These are phyloP conservation scores for Nymphalis io DNA, from an alignment of 1,140 invertebrate species.

Conservation along the genomic window DNA sequence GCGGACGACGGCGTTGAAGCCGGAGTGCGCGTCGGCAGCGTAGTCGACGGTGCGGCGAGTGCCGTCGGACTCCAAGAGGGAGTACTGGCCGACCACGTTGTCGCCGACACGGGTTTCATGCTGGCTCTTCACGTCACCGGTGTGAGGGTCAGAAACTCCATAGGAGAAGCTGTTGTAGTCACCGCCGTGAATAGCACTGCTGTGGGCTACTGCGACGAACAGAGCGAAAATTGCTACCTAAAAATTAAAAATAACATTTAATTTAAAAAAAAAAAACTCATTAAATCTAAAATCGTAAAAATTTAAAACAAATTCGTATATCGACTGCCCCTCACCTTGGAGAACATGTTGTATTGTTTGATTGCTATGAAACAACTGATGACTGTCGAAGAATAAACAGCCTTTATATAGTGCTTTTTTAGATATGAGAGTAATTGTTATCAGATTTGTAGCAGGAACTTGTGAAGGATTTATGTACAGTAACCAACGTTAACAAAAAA, in stretches of 20 bases:
- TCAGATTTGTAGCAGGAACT: constrained; percentile 36
- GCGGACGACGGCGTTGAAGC: constrained; percentile 79
- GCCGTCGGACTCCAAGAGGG: constrained; percentile 75
- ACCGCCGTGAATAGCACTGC: constrained; percentile 48
- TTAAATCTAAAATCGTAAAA: no score
- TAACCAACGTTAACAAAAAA: background rate
- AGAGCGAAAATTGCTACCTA: constrained; percentile 54
- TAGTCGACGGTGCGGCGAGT: constrained; percentile 76
- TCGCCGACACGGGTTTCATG: constrained; percentile 80
- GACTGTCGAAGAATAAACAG: constrained; percentile 14
- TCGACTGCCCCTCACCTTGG: constrained; percentile 42
- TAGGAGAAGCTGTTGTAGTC: constrained; percentile 69
- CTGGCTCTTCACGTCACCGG: constrained; percentile 79
- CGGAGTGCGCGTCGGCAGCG: constrained; percentile 72
- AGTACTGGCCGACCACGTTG: constrained; percentile 80
- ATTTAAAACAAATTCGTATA: constrained; percentile 43
- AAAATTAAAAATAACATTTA: constrained; percentile 2
- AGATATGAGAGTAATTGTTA: constrained; percentile 26
- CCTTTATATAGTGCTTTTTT: constrained; percentile 34
- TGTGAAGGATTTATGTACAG: constrained; percentile 14
- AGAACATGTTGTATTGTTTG: constrained; percentile 42
- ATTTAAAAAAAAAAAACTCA: background rate
- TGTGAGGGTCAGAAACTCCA: constrained; percentile 76
- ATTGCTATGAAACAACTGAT: constrained; percentile 38
- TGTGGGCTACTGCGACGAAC: constrained; percentile 47